Percentiles rank a stretch among this genome's conserved stretches.
phyloP scores from a whole-genome alignment of 2,797 vertebrate genomes.

The Gymnoscopelus braueri region DNA sequence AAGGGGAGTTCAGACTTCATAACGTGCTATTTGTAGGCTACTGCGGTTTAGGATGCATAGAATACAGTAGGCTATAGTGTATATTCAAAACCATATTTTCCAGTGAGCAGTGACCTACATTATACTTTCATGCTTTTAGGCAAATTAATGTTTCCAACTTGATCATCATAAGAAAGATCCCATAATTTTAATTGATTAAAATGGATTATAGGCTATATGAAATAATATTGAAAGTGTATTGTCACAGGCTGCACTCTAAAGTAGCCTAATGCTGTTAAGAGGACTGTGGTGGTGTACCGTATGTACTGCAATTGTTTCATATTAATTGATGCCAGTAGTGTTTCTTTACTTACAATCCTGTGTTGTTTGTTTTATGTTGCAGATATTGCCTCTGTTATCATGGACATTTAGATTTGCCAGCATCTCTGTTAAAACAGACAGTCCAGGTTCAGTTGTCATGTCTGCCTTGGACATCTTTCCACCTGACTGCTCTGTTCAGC shows the following conservation, averaged over 20 bases:
- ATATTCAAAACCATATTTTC: neutral
- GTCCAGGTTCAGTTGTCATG: conserved; percentile 41
- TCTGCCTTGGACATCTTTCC: conserved; percentile 24
- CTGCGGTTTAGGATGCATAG: too few species aligned
- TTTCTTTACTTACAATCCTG: neutral
- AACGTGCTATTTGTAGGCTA: neutral
- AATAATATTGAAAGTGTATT: neutral
- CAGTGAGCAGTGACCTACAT: neutral
- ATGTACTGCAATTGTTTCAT: neutral
- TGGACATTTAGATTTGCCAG: neutral
- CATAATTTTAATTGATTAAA: neutral
- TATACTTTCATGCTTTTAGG: neutral
- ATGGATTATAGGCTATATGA: neutral
- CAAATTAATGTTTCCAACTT: neutral
- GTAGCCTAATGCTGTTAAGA: neutral
- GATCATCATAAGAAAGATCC: neutral
- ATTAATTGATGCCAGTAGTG: neutral
- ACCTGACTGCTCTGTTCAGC: conserved; percentile 24
- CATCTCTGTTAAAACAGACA: neutral
- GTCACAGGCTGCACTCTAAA: neutral
- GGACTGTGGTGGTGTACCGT: neutral
- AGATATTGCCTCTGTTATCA: conserved; percentile 32
- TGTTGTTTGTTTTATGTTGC: conserved; percentile 25
- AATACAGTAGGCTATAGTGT: neutral
- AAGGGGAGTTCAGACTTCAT: neutral